phyloP scores from a whole-genome alignment of 2,797 vertebrate species.

The Propithecus perrieri region DNA sequence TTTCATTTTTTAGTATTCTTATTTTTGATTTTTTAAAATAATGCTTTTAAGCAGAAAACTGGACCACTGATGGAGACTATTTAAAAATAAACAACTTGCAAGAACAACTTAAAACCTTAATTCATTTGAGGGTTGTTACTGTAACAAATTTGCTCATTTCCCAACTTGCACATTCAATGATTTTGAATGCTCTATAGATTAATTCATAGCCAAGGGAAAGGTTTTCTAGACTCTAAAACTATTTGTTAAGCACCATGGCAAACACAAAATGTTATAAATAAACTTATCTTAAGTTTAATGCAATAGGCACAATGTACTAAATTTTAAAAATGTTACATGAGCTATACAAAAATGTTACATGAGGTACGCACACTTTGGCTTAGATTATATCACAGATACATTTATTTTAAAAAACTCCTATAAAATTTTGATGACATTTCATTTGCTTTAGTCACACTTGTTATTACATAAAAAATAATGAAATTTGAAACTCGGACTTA shows the following conservation, averaged over 20 bases:
- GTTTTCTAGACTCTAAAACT: constrained; percentile 36
- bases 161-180: constrained; percentile 3
- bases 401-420: neutral
- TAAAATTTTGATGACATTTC: constrained; percentile 20
- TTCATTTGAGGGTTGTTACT: constrained; percentile 22
- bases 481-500: neutral
- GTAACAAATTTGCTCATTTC: constrained; percentile 59
- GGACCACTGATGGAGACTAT: neutral
- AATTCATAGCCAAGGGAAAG: constrained; percentile 53
- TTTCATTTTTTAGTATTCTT: neutral
- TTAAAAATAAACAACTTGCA: constrained; percentile 50
- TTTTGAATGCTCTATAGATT: constrained; percentile 40
- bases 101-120: neutral
- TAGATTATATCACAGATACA: neutral
- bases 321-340: constrained; percentile 20
- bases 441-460: neutral
- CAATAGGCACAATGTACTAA: neutral
- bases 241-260: constrained; percentile 49
- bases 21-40: neutral
- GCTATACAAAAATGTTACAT: neutral
- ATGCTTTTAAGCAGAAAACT: neutral
- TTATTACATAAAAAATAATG: neutral
- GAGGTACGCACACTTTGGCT: neutral
- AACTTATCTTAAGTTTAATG: constrained; percentile 52
- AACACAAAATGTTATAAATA: constrained; percentile 51